phyloP scores from a whole-genome alignment of 1,140 invertebrate species.

The Aphaenogaster rudis region DNA sequence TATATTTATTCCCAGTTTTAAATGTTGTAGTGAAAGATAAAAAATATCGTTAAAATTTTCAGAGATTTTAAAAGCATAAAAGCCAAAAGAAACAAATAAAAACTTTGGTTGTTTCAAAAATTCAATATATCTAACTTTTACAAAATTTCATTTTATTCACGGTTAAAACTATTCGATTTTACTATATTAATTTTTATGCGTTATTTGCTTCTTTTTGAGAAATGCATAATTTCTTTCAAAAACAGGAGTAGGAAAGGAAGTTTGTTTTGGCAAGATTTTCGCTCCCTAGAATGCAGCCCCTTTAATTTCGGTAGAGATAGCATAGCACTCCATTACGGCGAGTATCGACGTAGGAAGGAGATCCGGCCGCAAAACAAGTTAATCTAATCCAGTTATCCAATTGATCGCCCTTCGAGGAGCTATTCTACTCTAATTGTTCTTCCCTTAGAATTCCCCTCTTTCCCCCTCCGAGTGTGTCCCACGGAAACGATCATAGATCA shows the following conservation, averaged over 20 bases:
- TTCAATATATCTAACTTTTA: background rate
- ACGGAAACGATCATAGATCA: conserved; percentile 70
- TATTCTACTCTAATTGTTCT: conserved; percentile 84
- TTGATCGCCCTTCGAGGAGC: conserved; percentile 81
- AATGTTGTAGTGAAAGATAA: background rate
- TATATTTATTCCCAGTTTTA: background rate
- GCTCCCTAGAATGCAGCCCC: conserved; percentile 28
- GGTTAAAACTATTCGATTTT: background rate
- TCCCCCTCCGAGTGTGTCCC: background rate
- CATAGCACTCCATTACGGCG: conserved; percentile 65
- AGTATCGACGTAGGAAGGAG: conserved; percentile 68
- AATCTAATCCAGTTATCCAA: conserved; percentile 82
- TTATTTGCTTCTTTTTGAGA: background rate
- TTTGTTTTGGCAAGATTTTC: conserved; percentile 11
- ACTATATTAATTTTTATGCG: background rate
- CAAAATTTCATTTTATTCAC: background rate
- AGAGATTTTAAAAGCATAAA: background rate
- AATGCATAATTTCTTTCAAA: background rate
- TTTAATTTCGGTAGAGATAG: conserved; percentile 70
- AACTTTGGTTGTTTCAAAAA: background rate
- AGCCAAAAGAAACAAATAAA: no score
- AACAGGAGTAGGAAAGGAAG: background rate
- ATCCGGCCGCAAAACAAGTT: conserved; percentile 81
- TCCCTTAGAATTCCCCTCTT: conserved; percentile 47
- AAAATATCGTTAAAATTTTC: background rate